Conservation (phyloP, 2,888 invertebrate species). For the Thera obeliscata region DNA sequence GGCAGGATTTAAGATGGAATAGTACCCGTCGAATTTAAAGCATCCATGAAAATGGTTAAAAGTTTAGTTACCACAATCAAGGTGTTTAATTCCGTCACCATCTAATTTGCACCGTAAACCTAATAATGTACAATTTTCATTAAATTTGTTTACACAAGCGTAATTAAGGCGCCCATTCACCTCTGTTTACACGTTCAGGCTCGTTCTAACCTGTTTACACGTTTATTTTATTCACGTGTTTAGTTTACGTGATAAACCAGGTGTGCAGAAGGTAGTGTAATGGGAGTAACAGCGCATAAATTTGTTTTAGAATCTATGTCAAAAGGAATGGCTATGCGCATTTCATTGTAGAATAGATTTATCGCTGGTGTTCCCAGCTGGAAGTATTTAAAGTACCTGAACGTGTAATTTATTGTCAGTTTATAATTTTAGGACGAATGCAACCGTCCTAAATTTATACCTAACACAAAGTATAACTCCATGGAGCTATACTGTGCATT, state of each 20-base stretch:
- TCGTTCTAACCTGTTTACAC: slow-evolving; percentile 29
- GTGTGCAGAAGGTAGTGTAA: slow-evolving; percentile 28
- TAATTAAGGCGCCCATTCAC: slow-evolving; percentile 38
- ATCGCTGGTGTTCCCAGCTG: slow-evolving; percentile 13
- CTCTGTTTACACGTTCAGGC: slow-evolving; percentile 35
- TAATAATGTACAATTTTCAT: slow-evolving; percentile 31
- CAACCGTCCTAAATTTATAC: no score
- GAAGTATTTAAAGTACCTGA: slow-evolving; percentile 23
- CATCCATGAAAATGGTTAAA: no score
- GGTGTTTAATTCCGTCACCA: not conserved
- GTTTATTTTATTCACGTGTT: slow-evolving; percentile 26
- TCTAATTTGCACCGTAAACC: slow-evolving; percentile 37
- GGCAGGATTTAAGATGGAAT: no score
- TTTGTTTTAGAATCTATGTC: slow-evolving; percentile 50
- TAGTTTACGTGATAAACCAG: slow-evolving; percentile 29
- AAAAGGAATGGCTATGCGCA: slow-evolving; percentile 36
- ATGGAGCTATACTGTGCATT: no score
- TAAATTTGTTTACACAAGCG: slow-evolving; percentile 39
- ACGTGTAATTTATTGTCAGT: slow-evolving; percentile 19
- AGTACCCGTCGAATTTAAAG: no score
- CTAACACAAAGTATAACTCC: no score
- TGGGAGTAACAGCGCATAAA: slow-evolving; percentile 43
- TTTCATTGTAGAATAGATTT: slow-evolving; percentile 34
- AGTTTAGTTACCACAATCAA: not conserved
- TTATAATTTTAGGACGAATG: slow-evolving; percentile 1